Evolutionary conservation across 2,113 vertebrate species (phyloP), one percentile per base, ranked within the genome.

Genomic region (Tetrao urogallus): DNA sequence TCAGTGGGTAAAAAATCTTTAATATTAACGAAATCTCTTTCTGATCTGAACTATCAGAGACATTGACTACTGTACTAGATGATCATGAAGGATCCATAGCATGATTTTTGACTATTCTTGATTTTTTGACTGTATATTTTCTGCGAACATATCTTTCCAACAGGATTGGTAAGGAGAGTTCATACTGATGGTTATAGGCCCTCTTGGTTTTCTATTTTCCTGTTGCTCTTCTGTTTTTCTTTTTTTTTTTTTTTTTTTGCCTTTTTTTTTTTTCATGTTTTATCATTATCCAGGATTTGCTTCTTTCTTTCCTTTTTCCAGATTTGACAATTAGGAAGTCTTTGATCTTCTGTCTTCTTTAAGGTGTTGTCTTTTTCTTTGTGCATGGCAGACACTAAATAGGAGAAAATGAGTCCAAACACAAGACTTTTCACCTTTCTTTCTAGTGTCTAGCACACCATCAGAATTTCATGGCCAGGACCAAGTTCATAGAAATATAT

Each of bases 1-100:
- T 89, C 78, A 85, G 3, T 85, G 48, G 15, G 24, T 70, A 94
- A 76, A 76, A 85, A 95, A 80, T 70, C 30, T 82, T 94, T 48
- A 82, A 89, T 89, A 76, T 70, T 94, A 6, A 54, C 92, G 57
- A 82, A 81, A 76, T 75, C 27, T 70, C n/a, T 79, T 63, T 90
- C 48, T 82, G 13, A 66, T 93, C 36, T 85, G n/a, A n/a, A 65
- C 57, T 82, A 1, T 40, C 28, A 48, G 47, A 73, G 48, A 43
- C 52, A 61, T 27, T 83, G 75, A 34, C 45, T 90, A 61, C 47
- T 84, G 52, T 27, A 69, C 10, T 61, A 61, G 28, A 19, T 78
- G 52, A 40, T 54, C 56, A 25, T 8, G 43, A 56, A 79, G 28
- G 27, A 38, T 25, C 36, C 18, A 75, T 4, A n/a, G 25, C 9